Conservation (phyloP, 2,888 invertebrate species). For the Trachelus stipa region DNA sequence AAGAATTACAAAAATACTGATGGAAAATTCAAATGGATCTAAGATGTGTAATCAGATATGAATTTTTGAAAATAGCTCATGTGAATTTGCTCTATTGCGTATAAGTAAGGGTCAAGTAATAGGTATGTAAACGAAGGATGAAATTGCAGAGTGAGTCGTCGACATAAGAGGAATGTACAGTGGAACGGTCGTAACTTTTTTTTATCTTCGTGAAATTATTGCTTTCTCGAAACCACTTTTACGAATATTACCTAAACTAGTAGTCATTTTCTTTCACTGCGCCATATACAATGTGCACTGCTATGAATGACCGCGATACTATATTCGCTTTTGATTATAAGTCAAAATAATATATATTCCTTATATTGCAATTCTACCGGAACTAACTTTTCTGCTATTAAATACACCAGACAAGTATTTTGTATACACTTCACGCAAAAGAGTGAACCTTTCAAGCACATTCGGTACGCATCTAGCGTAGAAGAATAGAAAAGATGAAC, state of each 20-base stretch:
- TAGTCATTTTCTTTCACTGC: background rate
- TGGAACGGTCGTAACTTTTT: background rate
- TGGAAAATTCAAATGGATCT: too few species aligned
- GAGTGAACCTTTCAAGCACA: slow-evolving; percentile 2
- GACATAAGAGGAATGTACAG: background rate
- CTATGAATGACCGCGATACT: background rate
- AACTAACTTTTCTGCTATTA: background rate
- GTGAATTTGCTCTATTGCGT: background rate
- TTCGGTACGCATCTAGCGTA: slow-evolving; percentile 10
- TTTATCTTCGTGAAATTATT: background rate
- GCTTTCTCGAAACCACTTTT: background rate
- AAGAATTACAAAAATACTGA: too few species aligned
- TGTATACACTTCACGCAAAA: slow-evolving; percentile 1
- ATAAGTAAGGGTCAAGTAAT: background rate
- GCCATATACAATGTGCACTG: background rate
- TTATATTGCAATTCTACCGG: background rate
- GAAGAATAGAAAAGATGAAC: slow-evolving; percentile 9
- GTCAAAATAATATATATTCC: background rate
- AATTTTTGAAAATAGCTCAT: too few species aligned
- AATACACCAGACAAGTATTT: background rate
- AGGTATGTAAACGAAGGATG: background rate
- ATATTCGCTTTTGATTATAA: background rate
- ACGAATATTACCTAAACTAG: background rate
- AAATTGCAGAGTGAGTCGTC: background rate
- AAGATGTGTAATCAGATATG: too few species aligned